These are phyloP conservation scores for Anhinga anhinga DNA, from an alignment of 2,113 vertebrate genomes.

Conservation along the genomic window DNA sequence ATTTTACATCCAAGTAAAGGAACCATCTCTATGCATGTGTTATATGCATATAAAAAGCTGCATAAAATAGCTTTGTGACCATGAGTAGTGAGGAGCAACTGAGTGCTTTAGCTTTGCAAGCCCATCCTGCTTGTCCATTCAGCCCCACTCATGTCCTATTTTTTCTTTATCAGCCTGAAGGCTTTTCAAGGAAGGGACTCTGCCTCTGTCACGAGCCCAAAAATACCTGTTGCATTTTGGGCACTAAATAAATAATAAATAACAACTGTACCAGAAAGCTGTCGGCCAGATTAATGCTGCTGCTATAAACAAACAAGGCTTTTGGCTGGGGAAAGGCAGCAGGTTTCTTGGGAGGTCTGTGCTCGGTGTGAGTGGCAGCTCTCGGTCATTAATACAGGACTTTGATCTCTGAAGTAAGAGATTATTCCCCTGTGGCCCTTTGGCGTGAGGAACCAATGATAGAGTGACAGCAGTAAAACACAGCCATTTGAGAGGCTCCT, in stretches of 20 bases:
- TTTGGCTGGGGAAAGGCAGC: not conserved
- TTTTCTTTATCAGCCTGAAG: not conserved
- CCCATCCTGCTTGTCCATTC: not conserved
- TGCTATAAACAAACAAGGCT: not conserved
- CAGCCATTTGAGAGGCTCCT: conserved; percentile 17
- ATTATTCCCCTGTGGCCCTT: not conserved
- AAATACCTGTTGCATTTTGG: not conserved
- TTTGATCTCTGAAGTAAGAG: conserved; percentile 41
- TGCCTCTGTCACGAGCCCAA: not conserved
- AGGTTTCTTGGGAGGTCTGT: not conserved
- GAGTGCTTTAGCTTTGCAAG: not conserved
- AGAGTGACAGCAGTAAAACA: conserved; percentile 52
- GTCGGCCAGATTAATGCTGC: not conserved
- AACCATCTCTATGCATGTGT: not conserved
- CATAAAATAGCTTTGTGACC: not conserved
- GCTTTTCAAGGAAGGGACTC: not conserved
- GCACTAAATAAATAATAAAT: conserved; percentile 3
- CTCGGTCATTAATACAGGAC: not conserved
- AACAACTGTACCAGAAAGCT: not conserved
- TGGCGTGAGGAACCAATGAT: not conserved
- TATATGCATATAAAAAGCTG: not conserved
- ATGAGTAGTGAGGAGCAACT: not conserved
- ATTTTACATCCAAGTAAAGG: not conserved
- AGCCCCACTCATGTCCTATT: not conserved
- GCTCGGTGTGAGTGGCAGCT: not conserved